Percentiles rank a stretch among this genome's conserved stretches.
These are phyloP conservation scores for Tychaedon coryphoeus DNA, from an alignment of 2,113 vertebrate species.

Conservation along the genomic window DNA sequence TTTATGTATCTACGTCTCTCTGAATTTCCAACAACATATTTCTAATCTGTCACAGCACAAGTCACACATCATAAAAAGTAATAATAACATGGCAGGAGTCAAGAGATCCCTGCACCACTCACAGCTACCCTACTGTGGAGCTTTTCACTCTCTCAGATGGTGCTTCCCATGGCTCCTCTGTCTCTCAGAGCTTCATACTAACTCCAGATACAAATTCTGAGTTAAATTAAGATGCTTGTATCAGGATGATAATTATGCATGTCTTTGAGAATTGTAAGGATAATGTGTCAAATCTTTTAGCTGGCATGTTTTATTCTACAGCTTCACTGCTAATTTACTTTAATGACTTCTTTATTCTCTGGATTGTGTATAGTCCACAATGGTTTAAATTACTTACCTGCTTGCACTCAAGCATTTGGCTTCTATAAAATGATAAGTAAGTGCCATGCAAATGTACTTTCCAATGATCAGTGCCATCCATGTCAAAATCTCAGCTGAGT, in stretches of 20 bases:
- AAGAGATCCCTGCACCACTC: neutral
- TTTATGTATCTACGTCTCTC: neutral
- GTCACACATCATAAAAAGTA: constrained; percentile 38
- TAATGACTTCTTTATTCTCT: constrained; percentile 37
- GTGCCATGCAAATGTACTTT: neutral
- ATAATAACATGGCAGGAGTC: neutral
- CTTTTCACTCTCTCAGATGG: neutral
- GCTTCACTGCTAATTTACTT: constrained; percentile 13
- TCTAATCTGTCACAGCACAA: constrained; percentile 21
- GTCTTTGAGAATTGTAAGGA: neutral
- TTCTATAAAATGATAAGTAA: neutral
- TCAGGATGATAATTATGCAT: neutral
- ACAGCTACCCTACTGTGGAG: neutral
- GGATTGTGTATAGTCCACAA: neutral
- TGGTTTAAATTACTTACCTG: constrained; percentile 39
- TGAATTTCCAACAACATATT: neutral
- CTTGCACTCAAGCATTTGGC: constrained; percentile 28
- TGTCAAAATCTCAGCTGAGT: neutral
- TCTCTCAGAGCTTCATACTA: neutral
- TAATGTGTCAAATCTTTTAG: constrained; percentile 3
- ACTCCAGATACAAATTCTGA: constrained; percentile 13
- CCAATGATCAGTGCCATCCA: neutral
- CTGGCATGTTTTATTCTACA: neutral
- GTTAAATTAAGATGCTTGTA: neutral
- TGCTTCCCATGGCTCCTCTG: neutral